Evolutionary conservation across 1,140 invertebrate species (phyloP), one percentile per base, ranked within the genome.

Genomic region (Ericerus pela): DNA sequence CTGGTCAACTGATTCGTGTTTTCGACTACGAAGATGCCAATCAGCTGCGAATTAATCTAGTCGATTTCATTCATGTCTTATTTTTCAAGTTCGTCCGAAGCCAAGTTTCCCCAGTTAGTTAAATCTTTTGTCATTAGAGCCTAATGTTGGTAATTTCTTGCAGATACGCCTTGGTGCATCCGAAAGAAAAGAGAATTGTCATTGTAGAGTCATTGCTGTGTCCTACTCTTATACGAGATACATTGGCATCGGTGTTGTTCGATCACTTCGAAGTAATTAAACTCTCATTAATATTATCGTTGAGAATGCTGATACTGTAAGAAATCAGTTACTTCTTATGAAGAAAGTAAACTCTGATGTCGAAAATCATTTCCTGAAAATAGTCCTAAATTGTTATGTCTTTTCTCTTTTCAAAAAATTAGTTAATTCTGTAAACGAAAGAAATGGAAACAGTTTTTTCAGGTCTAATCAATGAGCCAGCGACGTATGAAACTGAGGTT

Each of bases 151-250:
- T 28, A 55, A 58, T 57, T 55, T 63, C 51, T 63, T 69, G 57
- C 62, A 94, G 89, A 63, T 80, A 92, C 69, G 74, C 91, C 6
- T 70, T 94, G 24, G 81, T 94, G 24, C 96, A 85, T 69, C 90
- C 93, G 0, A 96, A 96, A 70, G 92, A 96, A 63, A 74, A 89
- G 14, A 82, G 83, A 66, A 79, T 97, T 53, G 82, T 96, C 0
- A 75, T 97, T 47, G 79, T 96, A 28, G 93, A 97, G 71, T 94
- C 89, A 29, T 71, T 95, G 3, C 73, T 96, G 20, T 82, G 81
- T 31, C 81, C 87, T 1, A 85, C 86, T 1, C 66, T 79, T 37
- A 85, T 92, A 61, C 73, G 88, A 62, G 82, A 95, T 61, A 87
- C 82, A 1, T 68, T 98, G 1, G 91, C 90, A 0, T 88, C 86